Percentiles rank a stretch among this genome's conserved stretches.
Evolutionary conservation across 1,140 invertebrate genomes (phyloP).

Genomic region (Cylas formicarius): DNA sequence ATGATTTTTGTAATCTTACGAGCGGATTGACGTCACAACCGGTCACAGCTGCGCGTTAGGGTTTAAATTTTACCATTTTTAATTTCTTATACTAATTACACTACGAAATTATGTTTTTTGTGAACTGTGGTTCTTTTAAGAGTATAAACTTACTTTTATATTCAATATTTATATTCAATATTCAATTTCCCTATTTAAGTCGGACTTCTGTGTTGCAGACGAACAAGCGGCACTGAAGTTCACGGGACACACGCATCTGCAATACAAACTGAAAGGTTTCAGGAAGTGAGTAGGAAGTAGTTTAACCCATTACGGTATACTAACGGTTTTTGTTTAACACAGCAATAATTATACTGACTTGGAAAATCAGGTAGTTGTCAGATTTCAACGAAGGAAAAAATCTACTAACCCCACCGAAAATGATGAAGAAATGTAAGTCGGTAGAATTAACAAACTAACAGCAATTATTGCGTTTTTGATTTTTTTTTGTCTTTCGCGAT

Average conservation of each 20-base stretch:
- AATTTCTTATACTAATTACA: too few relatives aligned
- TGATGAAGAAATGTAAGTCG: slow-evolving; percentile 28
- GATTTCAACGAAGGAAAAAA: slow-evolving; percentile 24
- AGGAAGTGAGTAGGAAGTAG: slow-evolving; percentile 33
- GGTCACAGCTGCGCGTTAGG: too few relatives aligned
- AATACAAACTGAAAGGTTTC: slow-evolving; percentile 37
- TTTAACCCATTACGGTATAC: slow-evolving; percentile 13
- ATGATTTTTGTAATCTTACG: too few relatives aligned
- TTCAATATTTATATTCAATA: too few relatives aligned
- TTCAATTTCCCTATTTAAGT: too few relatives aligned
- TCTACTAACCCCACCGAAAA: slow-evolving; percentile 32
- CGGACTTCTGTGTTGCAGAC: slow-evolving; percentile 20
- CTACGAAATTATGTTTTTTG: too few relatives aligned
- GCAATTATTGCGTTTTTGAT: slow-evolving; percentile 8
- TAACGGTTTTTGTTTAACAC: slow-evolving; percentile 23
- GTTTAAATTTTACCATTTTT: too few relatives aligned
- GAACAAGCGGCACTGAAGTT: slow-evolving; percentile 36
- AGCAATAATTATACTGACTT: slow-evolving; percentile 25
- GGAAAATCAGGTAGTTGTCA: slow-evolving; percentile 24
- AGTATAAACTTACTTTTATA: too few relatives aligned
- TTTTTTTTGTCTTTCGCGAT: slow-evolving; percentile 3
- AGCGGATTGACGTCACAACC: too few relatives aligned
- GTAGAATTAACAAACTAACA: slow-evolving; percentile 19
- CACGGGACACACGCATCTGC: slow-evolving; percentile 35
- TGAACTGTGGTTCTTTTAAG: too few relatives aligned